Evolutionary conservation across 2,797 vertebrate genomes (phyloP), one percentile per base, ranked within the genome.

Genomic region (Cuniculus paca): DNA sequence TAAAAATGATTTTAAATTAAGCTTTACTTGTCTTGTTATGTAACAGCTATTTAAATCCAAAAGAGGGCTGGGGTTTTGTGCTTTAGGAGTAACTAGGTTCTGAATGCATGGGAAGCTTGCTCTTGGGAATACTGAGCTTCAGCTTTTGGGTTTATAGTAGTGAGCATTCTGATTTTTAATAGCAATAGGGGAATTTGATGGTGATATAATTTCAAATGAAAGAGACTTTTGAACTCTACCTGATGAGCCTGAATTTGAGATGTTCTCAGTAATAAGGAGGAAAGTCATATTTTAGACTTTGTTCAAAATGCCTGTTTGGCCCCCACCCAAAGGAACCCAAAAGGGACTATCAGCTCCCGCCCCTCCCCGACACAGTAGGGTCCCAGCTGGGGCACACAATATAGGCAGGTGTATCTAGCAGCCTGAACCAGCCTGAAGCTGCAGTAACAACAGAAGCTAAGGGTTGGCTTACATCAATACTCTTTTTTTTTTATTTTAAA

Each of bases 121-220:
- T 13, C n/a, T 6, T 19, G 42, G 52, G n/a, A 61, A 17, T 9
- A 28, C 17, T 26, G 22, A 36, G 26, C 48, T 24, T 70, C 12
- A 9, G 74, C 20, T 28, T 82, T 91, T 50, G 39, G n/a, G 16
- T 94, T 85, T 58, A 50, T 42, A 39, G 31, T 34, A n/a, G 20
- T 34, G 31, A 72, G 8, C n/a, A 45, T 63, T 36, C 22, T 85
- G 70, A 14, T 36, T 91, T 91, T 95, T 83, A 90, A 70, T 22
- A 92, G 39, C 8, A 75, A 72, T 34, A 39, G 42, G 26, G 31
- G 56, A 26, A 90, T 88, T 93, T 82, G 60, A 56, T 91, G 52
- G 31, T 56, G 95, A 72, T 91, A 26, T 6, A 34, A 81, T 84
- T 95, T 92, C 72, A 85, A 83, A 90, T 82, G 77, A 92, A 93